Conservation (phyloP, 2,888 invertebrate species). For the Trissonchulus sp. region DNA sequence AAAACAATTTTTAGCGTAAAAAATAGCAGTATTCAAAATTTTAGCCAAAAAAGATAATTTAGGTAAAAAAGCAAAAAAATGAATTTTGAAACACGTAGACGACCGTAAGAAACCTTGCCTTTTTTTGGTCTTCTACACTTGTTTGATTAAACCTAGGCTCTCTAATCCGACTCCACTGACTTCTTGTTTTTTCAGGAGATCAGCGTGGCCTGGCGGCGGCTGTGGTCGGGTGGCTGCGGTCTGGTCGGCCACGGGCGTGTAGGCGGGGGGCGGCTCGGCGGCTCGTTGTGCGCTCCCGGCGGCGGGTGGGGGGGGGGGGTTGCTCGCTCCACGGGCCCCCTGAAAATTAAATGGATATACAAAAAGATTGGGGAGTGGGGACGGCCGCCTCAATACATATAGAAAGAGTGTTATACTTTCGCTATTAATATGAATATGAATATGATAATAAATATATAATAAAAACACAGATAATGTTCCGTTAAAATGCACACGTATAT, state of each 20-base stretch:
- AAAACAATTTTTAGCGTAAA: too few species aligned
- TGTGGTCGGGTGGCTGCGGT: not conserved
- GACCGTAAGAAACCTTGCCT: too few species aligned
- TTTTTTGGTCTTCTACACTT: not conserved
- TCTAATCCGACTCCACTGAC: slow-evolving; percentile 38
- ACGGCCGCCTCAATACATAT: not conserved
- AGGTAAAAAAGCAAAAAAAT: too few species aligned
- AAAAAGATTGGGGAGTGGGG: not conserved
- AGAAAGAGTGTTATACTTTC: too few species aligned
- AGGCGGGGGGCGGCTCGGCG: slow-evolving; percentile 60
- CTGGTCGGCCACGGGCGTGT: slow-evolving; percentile 59
- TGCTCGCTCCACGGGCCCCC: slow-evolving; percentile 57
- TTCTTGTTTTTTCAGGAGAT: slow-evolving; percentile 55
- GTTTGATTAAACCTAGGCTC: slow-evolving; percentile 26
- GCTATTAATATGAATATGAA: too few species aligned
- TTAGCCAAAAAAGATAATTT: too few species aligned
- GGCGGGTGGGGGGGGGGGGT: slow-evolving; percentile 56
- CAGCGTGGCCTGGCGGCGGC: slow-evolving; percentile 42
- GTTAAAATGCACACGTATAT: too few species aligned
- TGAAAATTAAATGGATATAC: slow-evolving; percentile 35
- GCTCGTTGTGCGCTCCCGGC: slow-evolving; percentile 39
- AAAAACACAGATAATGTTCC: too few species aligned
- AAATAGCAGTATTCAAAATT: too few species aligned
- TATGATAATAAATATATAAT: too few species aligned
- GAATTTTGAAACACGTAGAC: too few species aligned